Evolutionary conservation across 2,888 invertebrate genomes (phyloP).

Genomic region (Ochlodes sylvanus): DNA sequence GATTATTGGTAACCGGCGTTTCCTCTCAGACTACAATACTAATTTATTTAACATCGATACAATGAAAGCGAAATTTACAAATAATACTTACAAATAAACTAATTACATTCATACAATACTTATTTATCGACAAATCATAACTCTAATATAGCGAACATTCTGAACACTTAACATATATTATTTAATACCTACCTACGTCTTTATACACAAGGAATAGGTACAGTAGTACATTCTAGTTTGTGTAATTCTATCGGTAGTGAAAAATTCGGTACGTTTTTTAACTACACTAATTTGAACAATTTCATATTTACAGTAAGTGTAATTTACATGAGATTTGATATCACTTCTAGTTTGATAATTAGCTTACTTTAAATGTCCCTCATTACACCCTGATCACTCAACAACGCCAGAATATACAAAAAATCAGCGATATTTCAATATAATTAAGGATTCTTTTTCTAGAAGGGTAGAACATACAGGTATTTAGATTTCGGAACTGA

Average conservation of each 20-base stretch:
- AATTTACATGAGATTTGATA: conserved; percentile 71
- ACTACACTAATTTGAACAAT: conserved; percentile 61
- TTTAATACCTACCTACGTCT: conserved; percentile 56
- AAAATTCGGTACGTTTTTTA: conserved; percentile 74
- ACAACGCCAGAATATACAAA: conserved; percentile 41
- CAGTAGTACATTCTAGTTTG: conserved; percentile 55
- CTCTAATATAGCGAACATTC: conserved; percentile 77
- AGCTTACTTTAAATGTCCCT: conserved; percentile 21
- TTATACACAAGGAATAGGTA: conserved; percentile 68
- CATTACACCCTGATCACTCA: conserved; percentile 56
- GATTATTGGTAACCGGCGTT: conserved; percentile 85
- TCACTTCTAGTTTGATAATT: conserved; percentile 58
- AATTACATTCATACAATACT: conserved; percentile 72
- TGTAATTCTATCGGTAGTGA: conserved; percentile 76
- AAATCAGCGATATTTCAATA: conserved; percentile 14
- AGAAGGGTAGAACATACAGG: too few species aligned
- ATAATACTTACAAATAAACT: conserved; percentile 64
- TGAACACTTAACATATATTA: conserved; percentile 71
- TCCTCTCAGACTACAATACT: conserved; percentile 84
- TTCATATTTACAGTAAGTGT: conserved; percentile 78
- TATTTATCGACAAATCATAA: conserved; percentile 58
- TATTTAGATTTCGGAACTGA: conserved; percentile 22
- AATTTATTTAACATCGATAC: conserved; percentile 70
- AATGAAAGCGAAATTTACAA: conserved; percentile 80
- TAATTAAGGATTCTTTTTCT: too few species aligned